A percentile compares a stretch with the other conserved stretches of the same genome.
phyloP scores from a whole-genome alignment of 2,888 invertebrate species.

The Dryobota labecula region DNA sequence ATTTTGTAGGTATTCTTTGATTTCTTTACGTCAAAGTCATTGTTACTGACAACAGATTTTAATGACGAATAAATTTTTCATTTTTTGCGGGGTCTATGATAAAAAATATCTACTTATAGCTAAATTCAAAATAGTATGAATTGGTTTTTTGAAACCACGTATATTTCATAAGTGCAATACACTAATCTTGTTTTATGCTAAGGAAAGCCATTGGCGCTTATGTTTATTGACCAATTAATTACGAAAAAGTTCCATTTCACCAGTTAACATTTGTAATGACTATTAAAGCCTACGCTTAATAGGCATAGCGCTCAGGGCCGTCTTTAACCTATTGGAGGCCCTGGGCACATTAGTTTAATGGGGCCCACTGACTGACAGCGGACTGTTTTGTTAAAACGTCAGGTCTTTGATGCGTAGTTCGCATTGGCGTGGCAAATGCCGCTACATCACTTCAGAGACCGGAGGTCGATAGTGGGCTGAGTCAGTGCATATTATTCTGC shows the following conservation, averaged over 20 bases:
- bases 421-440: no score
- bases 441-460: no score
- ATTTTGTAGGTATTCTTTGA: conserved; percentile 38
- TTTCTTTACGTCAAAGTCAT: conserved; percentile 25
- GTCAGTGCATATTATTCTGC: no score
- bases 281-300: neutral
- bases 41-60: conserved; percentile 15
- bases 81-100: neutral
- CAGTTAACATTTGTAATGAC: neutral
- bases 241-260: neutral
- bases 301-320: no score
- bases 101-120: no score
- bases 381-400: no score
- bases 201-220: neutral
- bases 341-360: no score
- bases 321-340: no score
- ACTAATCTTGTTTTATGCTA: no score
- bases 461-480: no score
- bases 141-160: neutral
- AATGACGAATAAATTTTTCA: neutral
- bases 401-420: no score
- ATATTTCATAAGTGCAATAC: neutral
- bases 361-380: no score
- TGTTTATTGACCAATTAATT: neutral
- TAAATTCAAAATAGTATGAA: conserved; percentile 1